These are phyloP conservation scores for Heteractis magnifica DNA, from an alignment of 92 coral and sea anemone species.

Conservation along the genomic window DNA sequence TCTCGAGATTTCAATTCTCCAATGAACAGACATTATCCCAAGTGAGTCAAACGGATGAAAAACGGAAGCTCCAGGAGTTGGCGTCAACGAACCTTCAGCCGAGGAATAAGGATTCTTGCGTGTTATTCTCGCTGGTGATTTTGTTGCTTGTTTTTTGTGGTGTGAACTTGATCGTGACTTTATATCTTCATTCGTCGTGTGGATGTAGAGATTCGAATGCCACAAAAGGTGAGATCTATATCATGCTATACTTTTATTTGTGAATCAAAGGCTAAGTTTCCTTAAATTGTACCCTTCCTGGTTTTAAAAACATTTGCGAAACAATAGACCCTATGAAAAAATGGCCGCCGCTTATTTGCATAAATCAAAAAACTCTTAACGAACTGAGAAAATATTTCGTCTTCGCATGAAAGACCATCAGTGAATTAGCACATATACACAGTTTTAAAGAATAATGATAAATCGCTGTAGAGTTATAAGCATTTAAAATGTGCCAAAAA, in stretches of 20 bases:
- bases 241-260: neutral
- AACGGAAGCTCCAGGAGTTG: neutral
- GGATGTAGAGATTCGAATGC: constrained; percentile 12
- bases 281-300: no score
- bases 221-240: constrained; percentile 1
- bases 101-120: neutral
- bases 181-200: constrained; percentile 11
- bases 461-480: no score
- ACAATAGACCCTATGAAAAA: no score
- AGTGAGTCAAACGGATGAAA: neutral
- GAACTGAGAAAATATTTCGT: no score
- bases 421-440: no score
- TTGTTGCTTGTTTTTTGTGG: constrained; percentile 9
- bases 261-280: neutral
- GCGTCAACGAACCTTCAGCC: neutral
- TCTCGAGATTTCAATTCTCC: neutral
- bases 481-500: no score
- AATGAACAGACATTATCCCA: neutral
- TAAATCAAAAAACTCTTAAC: no score
- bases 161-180: constrained; percentile 5
- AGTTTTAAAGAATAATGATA: no score
- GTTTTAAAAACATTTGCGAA: no score
- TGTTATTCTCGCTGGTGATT: neutral
- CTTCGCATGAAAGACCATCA: no score
- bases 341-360: no score